These are phyloP conservation scores for Xyrichtys novacula DNA, from an alignment of 2,797 vertebrate genomes.

Conservation along the genomic window DNA sequence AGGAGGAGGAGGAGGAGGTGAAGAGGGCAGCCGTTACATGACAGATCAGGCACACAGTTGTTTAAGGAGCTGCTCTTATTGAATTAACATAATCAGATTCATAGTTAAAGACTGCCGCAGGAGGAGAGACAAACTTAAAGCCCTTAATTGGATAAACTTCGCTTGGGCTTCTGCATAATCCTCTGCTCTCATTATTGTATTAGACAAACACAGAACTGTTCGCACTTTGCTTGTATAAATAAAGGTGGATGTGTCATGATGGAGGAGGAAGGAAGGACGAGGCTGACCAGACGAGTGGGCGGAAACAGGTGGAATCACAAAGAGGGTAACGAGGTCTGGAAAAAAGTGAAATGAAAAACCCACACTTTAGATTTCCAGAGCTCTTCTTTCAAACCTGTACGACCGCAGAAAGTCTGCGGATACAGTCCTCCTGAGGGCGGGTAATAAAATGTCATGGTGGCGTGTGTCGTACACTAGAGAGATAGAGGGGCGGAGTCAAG, in stretches of 20 bases:
- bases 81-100: constrained; percentile 5
- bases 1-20: no score
- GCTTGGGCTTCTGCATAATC: neutral
- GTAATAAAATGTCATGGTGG: neutral
- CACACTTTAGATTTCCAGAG: neutral
- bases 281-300: neutral
- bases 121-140: neutral
- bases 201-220: neutral
- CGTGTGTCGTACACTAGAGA: neutral
- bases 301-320: constrained; percentile 28
- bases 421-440: neutral
- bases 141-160: constrained; percentile 1
- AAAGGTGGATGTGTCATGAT: constrained; percentile 32
- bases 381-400: neutral
- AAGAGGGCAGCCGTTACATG: neutral
- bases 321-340: constrained; percentile 29
- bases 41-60: neutral
- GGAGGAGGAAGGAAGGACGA: constrained; percentile 18
- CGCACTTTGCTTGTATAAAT: constrained; percentile 19
- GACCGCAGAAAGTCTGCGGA: neutral
- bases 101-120: neutral
- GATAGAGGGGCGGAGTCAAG: neutral
- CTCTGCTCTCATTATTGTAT: constrained; percentile 13
- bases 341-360: constrained; percentile 19
- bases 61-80: neutral